Percentiles rank a stretch among this genome's conserved stretches.
Conservation (phyloP, 1,140 invertebrate genomes). For the Philaenus spumarius region DNA sequence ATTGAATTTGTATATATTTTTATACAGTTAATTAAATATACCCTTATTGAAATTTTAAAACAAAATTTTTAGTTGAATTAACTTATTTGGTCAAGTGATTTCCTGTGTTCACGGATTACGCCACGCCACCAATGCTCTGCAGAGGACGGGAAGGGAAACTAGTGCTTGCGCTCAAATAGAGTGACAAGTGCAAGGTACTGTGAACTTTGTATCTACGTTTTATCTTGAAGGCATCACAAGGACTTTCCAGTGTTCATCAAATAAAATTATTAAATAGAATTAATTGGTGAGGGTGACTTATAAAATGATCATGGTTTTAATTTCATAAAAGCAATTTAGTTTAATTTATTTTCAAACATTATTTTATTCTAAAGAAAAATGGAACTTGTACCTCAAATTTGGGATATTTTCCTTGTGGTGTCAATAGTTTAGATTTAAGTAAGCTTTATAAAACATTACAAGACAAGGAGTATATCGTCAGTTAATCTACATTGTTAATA, state of each 20-base stretch:
- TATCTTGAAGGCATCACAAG: conserved; percentile 9
- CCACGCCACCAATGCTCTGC: conserved; percentile 38
- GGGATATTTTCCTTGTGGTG: too few species aligned
- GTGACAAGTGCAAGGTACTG: conserved; percentile 53
- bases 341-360: too few species aligned
- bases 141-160: conserved; percentile 40
- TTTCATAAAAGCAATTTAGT: too few species aligned
- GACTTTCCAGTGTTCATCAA: not conserved
- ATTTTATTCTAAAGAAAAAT: too few species aligned
- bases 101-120: conserved; percentile 47
- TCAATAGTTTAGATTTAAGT: too few species aligned
- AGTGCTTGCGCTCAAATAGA: conserved; percentile 52
- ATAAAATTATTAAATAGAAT: too few species aligned
- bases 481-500: too few species aligned
- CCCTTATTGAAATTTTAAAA: conserved; percentile 1
- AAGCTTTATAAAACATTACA: too few species aligned
- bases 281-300: too few species aligned
- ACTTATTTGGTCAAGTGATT: conserved; percentile 34
- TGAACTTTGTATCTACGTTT: conserved; percentile 24
- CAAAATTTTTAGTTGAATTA: conserved; percentile 26
- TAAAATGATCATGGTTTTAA: too few species aligned
- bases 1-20: conserved; percentile 13
- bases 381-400: too few species aligned
- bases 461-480: too few species aligned
- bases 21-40: conserved; percentile 16